Evolutionary conservation across 2,888 invertebrate genomes (phyloP).

Genomic region (Miltochrista miniata): DNA sequence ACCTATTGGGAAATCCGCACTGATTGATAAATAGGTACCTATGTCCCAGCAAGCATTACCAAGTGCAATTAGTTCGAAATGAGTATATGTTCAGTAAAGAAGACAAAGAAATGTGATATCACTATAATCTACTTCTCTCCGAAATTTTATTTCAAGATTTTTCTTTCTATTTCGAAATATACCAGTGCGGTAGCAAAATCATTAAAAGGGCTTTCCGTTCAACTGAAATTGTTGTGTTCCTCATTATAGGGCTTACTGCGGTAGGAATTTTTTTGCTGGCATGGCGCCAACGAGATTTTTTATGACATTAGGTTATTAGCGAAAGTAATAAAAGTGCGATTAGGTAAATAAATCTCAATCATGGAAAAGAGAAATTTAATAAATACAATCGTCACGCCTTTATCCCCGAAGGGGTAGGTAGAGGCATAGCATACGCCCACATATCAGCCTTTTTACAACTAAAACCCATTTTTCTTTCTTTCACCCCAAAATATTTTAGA

Average conservation of each 20-base stretch:
- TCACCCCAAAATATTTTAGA: too few species aligned
- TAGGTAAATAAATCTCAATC: slow-evolving; percentile 6
- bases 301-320: slow-evolving; percentile 29
- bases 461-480: too few species aligned
- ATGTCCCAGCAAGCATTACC: too few species aligned
- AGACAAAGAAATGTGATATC: neutral
- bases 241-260: slow-evolving; percentile 26
- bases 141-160: slow-evolving; percentile 2
- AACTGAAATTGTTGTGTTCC: slow-evolving; percentile 14
- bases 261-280: slow-evolving; percentile 12
- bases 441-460: too few species aligned
- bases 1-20: too few species aligned
- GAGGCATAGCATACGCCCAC: too few species aligned
- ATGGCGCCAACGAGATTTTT: slow-evolving; percentile 17
- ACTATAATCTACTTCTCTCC: neutral
- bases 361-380: slow-evolving; percentile 3
- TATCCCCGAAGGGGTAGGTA: too few species aligned
- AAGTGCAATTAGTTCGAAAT: too few species aligned
- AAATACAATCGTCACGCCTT: too few species aligned
- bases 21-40: too few species aligned
- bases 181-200: slow-evolving; percentile 13
- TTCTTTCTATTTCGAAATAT: slow-evolving; percentile 7
- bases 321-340: slow-evolving; percentile 23
- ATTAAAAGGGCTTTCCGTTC: slow-evolving; percentile 8
- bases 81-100: too few species aligned